Percentiles rank a stretch among this genome's conserved stretches.
phyloP scores from a whole-genome alignment of 35 echinoderm and acorn worm species.

The Hemicentrotus pulcherrimus region DNA sequence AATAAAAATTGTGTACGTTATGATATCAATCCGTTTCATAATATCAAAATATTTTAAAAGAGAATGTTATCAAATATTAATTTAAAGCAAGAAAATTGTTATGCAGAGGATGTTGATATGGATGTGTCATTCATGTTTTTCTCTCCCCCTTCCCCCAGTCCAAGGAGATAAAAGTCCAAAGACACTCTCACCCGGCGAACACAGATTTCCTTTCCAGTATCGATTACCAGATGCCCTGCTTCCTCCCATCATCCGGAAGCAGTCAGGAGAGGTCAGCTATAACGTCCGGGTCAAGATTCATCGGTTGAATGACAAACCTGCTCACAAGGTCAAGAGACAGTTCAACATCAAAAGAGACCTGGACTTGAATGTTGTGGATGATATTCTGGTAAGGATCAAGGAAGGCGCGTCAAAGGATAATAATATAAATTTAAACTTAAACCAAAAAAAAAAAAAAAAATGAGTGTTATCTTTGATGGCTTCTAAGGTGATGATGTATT shows the following conservation, averaged over 20 bases:
- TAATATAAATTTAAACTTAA: too few relatives aligned
- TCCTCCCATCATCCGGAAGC: conserved; percentile 19
- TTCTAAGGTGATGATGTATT: too few relatives aligned
- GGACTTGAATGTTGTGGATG: neutral
- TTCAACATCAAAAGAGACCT: conserved; percentile 5
- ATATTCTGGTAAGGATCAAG: conserved; percentile 25
- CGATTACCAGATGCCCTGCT: neutral
- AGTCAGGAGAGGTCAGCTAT: neutral
- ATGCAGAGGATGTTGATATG: too few relatives aligned
- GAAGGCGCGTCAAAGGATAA: too few relatives aligned
- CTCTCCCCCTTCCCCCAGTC: neutral
- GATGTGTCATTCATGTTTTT: too few relatives aligned
- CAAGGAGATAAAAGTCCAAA: conserved; percentile 7
- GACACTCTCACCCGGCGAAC: conserved; percentile 22
- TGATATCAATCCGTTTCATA: too few relatives aligned
- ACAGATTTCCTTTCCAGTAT: conserved; percentile 40
- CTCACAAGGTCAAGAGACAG: conserved; percentile 36
- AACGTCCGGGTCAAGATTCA: conserved; percentile 48
- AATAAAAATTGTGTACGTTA: too few relatives aligned
- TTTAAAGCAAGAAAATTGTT: too few relatives aligned
- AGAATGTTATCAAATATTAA: too few relatives aligned
- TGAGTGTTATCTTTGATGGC: too few relatives aligned
- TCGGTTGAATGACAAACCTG: neutral
- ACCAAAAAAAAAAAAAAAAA: too few relatives aligned
- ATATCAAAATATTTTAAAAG: too few relatives aligned